Base-by-base conservation (phyloP, 92 coral and sea anemone species). In the Epizoanthus rinbou region DNA sequence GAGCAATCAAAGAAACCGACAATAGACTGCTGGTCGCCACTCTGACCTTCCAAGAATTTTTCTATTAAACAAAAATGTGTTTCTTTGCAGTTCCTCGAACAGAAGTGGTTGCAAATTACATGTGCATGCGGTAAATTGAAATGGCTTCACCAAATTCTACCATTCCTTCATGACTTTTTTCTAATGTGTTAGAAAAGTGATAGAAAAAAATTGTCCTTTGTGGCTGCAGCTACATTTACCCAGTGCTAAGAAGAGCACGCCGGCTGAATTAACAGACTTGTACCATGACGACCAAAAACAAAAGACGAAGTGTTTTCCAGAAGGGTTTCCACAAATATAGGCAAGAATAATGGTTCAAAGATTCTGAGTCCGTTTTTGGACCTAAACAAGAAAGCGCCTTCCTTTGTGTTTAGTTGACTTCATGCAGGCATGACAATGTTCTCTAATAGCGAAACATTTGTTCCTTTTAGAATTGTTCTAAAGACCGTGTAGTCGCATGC, bases 31-130 rank as follows among this genome's bases (percentile, higher is more conserved):
- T 58, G 86, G 99, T 94, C 99, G 99, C 99, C 99, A 88, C 78
- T 74, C 74, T 90, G 99, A 97, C 99, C 98, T 86, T 85, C 89
- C 85, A 97, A 94, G 99, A 94, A 97, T 97, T 94, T 93, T 90
- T 79, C 89, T 85, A 90, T 92, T 84, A 91, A 84, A 89, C 88
- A 91, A 92, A 94, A 88, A 91, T 91, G 90, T 85, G 86, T 84
- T 62, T 64, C 86, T 73, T 81, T 82, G 41, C 80, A 53, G 67
- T 65, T 68, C 67, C 87, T 73, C 82, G 86, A 69, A 47, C 91
- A 85, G 89, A 76, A 88, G 87, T 64, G 91, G 84, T 83, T 67
- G 85, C 69, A 79, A 86, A 83, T 84, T 82, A 56, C 57, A 60
- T 67, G 60, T 59, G 62, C 47, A 60, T 74, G 60, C 58, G 52